Evolutionary conservation across 2,113 vertebrate species (phyloP), one percentile per base, ranked within the genome.

Genomic region (Synchiropus splendidus): DNA sequence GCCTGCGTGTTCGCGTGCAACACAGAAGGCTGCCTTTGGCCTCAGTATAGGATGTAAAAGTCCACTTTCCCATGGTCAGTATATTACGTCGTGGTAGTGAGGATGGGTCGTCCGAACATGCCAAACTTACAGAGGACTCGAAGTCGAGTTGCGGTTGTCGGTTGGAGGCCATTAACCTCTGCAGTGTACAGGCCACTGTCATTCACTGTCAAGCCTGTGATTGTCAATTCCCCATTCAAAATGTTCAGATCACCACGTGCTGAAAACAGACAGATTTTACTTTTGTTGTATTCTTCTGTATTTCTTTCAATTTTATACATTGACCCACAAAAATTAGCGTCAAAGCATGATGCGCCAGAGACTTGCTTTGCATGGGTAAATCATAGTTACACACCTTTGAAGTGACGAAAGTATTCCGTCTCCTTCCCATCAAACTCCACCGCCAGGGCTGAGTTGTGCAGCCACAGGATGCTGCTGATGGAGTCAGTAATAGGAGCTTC

Each of bases 201-300:
- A 0, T 0, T 0, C 1, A 0, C 0, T 2, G 2, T 17, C 51
- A 80, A 31, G 4, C 21, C 17, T 1, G 1, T 45, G 56, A 80
- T 52, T 1, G 47, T 76, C 56, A 78, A 2, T 30, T 10, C 68
- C 45, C 65, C 78, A 1, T 0, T 76, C 1, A 14, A 2, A 2
- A 0, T 31, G 39, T 71, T 10, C 27, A 80, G 54, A 2, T 1
- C 1, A 1, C 21, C 10, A 0, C 45, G 63, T 0, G 0, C 72
- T 80, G 4, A 1, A 21, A 40, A 9, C 6, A 44, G 1, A 54
- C 2, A 42, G 0, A 1, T 16, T 10, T 16, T 32, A 35, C 18
- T 35, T n/a, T n/a, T 14, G 12, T 12, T 2, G 8, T 3, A 33
- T 2, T 9, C 10, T 30, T 11, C 12, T 15, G 1, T 10, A 3